These are phyloP conservation scores for Drosophila paulistorum DNA, from an alignment of 1,140 invertebrate genomes.

Conservation along the genomic window DNA sequence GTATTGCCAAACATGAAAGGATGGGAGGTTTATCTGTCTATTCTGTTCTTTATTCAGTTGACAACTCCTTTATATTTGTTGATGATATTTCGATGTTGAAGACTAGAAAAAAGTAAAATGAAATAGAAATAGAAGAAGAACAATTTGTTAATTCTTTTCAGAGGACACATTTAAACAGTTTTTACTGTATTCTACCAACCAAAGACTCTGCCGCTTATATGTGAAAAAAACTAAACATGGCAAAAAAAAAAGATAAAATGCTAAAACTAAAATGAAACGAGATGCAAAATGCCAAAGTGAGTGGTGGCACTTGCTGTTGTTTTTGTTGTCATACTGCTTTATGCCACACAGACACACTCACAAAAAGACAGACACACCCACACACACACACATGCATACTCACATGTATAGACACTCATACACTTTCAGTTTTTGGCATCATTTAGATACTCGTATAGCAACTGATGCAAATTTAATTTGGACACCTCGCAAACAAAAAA, in stretches of 20 bases:
- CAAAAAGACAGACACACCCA: not conserved
- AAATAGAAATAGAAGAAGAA: no score
- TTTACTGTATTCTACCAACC: constrained; percentile 21
- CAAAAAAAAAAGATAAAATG: constrained; percentile 25
- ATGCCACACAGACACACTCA: constrained; percentile 37
- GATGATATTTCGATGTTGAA: no score
- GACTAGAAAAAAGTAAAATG: no score
- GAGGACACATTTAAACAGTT: not conserved
- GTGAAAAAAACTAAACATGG: constrained; percentile 39
- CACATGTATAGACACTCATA: constrained; percentile 25
- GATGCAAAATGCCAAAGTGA: constrained; percentile 67
- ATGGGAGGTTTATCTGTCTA: no score
- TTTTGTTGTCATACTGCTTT: constrained; percentile 41
- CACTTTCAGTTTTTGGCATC: constrained; percentile 68
- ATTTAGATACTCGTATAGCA: constrained; percentile 77
- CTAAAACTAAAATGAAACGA: constrained; percentile 48
- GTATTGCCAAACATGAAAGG: not conserved
- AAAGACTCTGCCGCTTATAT: constrained; percentile 21
- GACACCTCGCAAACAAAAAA: constrained; percentile 62
- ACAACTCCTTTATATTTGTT: no score
- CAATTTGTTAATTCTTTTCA: no score
- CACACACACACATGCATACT: constrained; percentile 22
- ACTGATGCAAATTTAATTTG: constrained; percentile 81
- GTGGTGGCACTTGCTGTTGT: constrained; percentile 46
- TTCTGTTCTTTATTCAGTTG: no score